Evolutionary conservation across 1,140 invertebrate species (phyloP), one percentile per base, ranked within the genome.

Genomic region (Andrena cerasifolii): DNA sequence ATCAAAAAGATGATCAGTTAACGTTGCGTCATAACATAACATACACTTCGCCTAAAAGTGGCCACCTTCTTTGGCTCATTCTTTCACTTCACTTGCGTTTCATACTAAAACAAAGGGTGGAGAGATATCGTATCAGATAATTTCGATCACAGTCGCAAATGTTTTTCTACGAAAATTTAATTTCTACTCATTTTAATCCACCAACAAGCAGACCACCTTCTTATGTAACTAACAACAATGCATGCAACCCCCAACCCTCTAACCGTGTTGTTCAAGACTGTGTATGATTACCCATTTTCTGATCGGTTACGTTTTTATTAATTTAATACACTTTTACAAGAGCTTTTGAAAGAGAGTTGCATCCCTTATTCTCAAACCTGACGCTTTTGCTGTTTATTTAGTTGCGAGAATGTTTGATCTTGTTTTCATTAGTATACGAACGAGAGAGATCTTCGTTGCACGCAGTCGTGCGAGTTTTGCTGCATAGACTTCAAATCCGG

Each of bases 51-150:
- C 28, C 83, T 70, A 33, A 66, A 54, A 8, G n/a, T 45, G 63
- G 71, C 33, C 72, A 83, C 31, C 53, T 75, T n/a, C 24, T 26
- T 80, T 10, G 3, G 21, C 24, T 78, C 47, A 70, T 80, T 51
- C 53, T 70, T 73, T 33, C 65, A 68, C 49, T 68, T 77, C 53
- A 66, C 51, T 53, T 28, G 77, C 43, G 47, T 71, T 78, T 76
- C 67, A 76, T 84, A 74, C 36, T 28, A 53, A 63, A 53, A 28
- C n/a, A 59, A 80, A 83, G 87, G 87, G 87, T 88, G 87, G 87
- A 89, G 87, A 89, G 87, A 88, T 58, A 78, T 24, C 45, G 53
- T 77, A 71, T 62, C 33, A 78, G 31, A 85, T 61, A 58, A 62
- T 31, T 61, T 59, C 58, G 26, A 47, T 49, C 24, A 78, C 10